Base-by-base conservation (phyloP, 1,140 invertebrate genomes). In the Acromyrmex heyeri region DNA sequence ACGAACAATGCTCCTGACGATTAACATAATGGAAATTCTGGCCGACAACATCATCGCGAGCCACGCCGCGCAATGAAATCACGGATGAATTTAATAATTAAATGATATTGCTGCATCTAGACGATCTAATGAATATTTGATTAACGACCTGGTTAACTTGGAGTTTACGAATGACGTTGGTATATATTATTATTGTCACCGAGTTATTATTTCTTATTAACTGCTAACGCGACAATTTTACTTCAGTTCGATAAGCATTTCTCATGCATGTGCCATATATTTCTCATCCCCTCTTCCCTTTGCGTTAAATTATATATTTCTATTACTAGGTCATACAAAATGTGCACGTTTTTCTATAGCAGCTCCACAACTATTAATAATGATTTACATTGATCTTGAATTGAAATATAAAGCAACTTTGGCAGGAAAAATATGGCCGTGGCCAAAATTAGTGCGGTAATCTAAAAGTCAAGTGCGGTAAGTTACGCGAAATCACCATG, bases 21-120 rank as follows among this genome's bases (percentile, higher is more conserved):
- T 83, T 73, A 83, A 83, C 69, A 83, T 79, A 55, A 79, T 82
- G 38, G 65, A 73, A 83, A 73, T 83, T 67, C 7, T 44, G 16
- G 16, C 10, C 64, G 30, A 14, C 27, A 8, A 18, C 0, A 5
- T 1, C 5, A 7, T 21, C 30, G 34, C 12, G 21, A 24, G 34
- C 34, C 7, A n/a, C 2, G 76, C 24, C 59, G 67, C 50, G 50
- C 53, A 21, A 48, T 59, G 55, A 55, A 79, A 83, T 83, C 69
- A 27, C 79, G 16, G 7, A 59, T 73, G 24, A 75, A 61, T 83
- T 73, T 83, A 73, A 83, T 83, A 48, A 83, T 83, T 75, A 61
- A 83, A 83, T 61, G 12, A 73, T n/a, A 44, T 10, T 44, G 24
- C 55, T 48, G 38, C 38, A 61, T 50, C 55, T 72, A 73, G 76